Conservation (phyloP, 2,797 vertebrate species). For the Mastacembelus armatus region DNA sequence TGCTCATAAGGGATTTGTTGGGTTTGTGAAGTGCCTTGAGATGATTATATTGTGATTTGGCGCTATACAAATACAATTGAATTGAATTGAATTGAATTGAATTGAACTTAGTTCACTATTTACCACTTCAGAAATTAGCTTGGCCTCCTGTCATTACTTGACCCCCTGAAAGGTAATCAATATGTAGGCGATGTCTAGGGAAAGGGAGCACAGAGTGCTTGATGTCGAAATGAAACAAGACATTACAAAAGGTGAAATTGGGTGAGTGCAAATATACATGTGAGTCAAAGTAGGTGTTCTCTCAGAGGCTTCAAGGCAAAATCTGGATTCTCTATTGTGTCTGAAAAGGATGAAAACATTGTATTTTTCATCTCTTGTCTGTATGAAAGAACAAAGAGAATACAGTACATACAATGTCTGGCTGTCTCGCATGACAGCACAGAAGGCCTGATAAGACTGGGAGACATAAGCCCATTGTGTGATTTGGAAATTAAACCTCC, state of each 20-base stretch:
- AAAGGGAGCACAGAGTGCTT: slow-evolving; percentile 65
- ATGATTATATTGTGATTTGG: too few relatives aligned
- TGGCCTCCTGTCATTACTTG: slow-evolving; percentile 72
- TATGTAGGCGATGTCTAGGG: slow-evolving; percentile 65
- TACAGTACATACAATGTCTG: slow-evolving; percentile 27
- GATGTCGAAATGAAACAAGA: slow-evolving; percentile 71
- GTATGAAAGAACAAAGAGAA: slow-evolving; percentile 48
- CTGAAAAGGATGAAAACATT: slow-evolving; percentile 25
- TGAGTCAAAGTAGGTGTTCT: slow-evolving; percentile 27
- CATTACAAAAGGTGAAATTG: slow-evolving; percentile 57
- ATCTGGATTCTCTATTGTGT: slow-evolving; percentile 9
- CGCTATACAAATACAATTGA: too few relatives aligned
- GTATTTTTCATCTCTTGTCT: slow-evolving; percentile 17
- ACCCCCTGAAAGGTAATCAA: slow-evolving; percentile 77
- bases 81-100: too few relatives aligned
- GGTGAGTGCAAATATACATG: slow-evolving; percentile 53
- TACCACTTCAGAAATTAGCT: slow-evolving; percentile 76
- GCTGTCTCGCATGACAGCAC: slow-evolving; percentile 38
- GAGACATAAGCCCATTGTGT: slow-evolving; percentile 49
- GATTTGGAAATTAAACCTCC: slow-evolving; percentile 55
- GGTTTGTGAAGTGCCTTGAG: too few relatives aligned
- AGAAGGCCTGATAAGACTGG: slow-evolving; percentile 44
- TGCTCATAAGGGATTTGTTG: too few relatives aligned
- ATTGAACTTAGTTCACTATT: slow-evolving; percentile 71
- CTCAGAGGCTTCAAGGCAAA: slow-evolving; percentile 20